Evolutionary conservation across 2,888 invertebrate species (phyloP).

Genomic region (Pocota personata): DNA sequence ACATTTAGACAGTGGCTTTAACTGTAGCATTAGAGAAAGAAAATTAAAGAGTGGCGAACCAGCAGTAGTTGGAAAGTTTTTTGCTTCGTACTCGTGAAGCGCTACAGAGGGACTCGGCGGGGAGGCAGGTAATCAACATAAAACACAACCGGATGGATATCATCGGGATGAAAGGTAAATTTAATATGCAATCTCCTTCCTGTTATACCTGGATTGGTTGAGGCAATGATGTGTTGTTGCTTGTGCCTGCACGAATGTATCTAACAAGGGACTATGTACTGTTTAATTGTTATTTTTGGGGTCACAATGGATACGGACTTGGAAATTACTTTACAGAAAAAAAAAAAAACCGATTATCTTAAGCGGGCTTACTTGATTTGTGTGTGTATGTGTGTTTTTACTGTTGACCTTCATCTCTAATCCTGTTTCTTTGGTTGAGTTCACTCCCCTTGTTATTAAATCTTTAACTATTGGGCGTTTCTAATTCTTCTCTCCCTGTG

Average conservation of each 20-base stretch:
- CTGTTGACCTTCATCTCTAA: constrained; percentile 1
- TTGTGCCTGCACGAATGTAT: not conserved
- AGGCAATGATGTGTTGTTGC: constrained; percentile 27
- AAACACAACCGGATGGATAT: constrained; percentile 66
- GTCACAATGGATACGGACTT: constrained; percentile 6
- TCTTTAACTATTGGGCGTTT: too few relatives aligned
- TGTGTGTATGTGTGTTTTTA: too few relatives aligned
- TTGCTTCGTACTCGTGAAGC: constrained; percentile 18
- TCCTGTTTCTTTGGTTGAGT: not conserved
- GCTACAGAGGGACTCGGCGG: not conserved
- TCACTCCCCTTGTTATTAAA: not conserved
- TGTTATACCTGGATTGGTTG: constrained; percentile 56
- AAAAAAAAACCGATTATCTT: not conserved
- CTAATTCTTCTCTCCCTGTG: too few relatives aligned
- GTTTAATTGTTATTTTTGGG: constrained; percentile 14
- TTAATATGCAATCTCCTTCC: constrained; percentile 71
- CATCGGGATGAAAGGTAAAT: constrained; percentile 70
- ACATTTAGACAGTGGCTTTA: constrained; percentile 25
- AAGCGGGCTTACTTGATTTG: not conserved
- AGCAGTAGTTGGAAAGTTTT: constrained; percentile 57
- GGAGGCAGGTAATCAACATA: not conserved
- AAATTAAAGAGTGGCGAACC: constrained; percentile 42
- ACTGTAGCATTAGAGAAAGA: constrained; percentile 30
- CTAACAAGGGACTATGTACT: not conserved
- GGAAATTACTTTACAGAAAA: not conserved